phyloP scores from a whole-genome alignment of 2,113 vertebrate genomes.

The Callaeas wilsoni region DNA sequence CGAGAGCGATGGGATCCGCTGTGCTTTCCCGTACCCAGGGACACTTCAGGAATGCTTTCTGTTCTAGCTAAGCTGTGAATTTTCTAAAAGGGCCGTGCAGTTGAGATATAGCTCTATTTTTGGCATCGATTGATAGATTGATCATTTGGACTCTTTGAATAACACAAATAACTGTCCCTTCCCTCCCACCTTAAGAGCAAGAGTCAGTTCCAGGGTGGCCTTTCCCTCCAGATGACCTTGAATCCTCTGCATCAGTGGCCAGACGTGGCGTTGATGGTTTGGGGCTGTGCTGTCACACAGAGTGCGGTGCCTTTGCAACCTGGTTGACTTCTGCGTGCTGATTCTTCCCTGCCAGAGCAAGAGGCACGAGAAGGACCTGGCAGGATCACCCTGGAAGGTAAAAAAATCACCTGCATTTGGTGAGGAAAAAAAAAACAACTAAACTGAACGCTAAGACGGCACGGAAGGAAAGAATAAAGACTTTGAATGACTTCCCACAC shows the following conservation, averaged over 20 bases:
- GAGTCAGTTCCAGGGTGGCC: background rate
- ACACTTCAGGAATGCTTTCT: background rate
- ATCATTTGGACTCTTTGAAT: background rate
- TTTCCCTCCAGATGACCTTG: background rate
- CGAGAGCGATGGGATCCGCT: background rate
- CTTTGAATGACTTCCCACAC: background rate
- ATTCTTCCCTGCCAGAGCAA: background rate
- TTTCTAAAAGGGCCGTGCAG: conserved; percentile 29
- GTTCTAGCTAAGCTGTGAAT: conserved; percentile 51
- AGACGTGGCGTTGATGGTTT: background rate
- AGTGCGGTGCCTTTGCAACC: background rate
- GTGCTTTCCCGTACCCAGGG: background rate
- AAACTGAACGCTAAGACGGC: background rate
- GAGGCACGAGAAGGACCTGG: background rate
- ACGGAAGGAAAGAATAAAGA: background rate
- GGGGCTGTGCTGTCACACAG: background rate
- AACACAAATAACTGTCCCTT: background rate
- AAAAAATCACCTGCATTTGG: background rate
- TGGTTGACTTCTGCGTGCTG: background rate
- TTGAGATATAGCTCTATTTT: conserved; percentile 40
- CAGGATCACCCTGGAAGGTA: background rate
- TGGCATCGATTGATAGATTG: background rate
- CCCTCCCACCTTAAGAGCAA: background rate
- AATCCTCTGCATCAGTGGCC: background rate
- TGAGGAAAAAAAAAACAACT: background rate